Evolutionary conservation across 1,140 invertebrate genomes (phyloP).

Genomic region (Rhagoletis zephyria): DNA sequence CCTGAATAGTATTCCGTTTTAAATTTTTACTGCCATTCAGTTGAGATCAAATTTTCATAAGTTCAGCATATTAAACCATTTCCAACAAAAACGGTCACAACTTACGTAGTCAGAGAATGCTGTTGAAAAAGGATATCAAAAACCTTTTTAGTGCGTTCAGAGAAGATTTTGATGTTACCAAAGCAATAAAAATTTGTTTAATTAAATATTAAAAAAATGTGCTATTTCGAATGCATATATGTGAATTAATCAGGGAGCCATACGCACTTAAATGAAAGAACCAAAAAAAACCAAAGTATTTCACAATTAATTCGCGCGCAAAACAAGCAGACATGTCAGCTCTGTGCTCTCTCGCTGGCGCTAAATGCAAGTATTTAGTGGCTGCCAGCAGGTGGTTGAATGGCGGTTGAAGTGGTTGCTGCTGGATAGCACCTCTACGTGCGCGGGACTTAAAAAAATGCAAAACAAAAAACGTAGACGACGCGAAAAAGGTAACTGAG

Average conservation of each 20-base stretch:
- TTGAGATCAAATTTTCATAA: too few relatives aligned
- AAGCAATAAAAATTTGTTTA: too few relatives aligned
- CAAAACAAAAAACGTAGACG: neutral
- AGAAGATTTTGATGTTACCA: too few relatives aligned
- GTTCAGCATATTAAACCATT: too few relatives aligned
- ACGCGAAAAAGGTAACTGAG: neutral
- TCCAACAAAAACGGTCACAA: too few relatives aligned
- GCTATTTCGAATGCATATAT: neutral
- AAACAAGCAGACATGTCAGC: neutral
- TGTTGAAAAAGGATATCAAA: too few relatives aligned
- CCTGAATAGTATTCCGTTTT: too few relatives aligned
- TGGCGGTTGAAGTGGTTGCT: slow-evolving; percentile 15
- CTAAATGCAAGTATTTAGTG: slow-evolving; percentile 13
- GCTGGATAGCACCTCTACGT: neutral
- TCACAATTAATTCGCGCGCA: neutral
- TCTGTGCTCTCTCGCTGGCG: neutral
- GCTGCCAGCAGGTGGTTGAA: slow-evolving; percentile 15
- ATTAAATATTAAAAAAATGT: too few relatives aligned
- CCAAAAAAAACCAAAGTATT: neutral
- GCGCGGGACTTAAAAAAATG: neutral
- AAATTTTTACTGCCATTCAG: too few relatives aligned
- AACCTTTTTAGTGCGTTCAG: too few relatives aligned
- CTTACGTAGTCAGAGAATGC: too few relatives aligned
- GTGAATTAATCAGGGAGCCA: neutral
- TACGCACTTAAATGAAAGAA: neutral